Base-by-base conservation (phyloP, 2,888 invertebrate species). In the Agrotis exclamationis region DNA sequence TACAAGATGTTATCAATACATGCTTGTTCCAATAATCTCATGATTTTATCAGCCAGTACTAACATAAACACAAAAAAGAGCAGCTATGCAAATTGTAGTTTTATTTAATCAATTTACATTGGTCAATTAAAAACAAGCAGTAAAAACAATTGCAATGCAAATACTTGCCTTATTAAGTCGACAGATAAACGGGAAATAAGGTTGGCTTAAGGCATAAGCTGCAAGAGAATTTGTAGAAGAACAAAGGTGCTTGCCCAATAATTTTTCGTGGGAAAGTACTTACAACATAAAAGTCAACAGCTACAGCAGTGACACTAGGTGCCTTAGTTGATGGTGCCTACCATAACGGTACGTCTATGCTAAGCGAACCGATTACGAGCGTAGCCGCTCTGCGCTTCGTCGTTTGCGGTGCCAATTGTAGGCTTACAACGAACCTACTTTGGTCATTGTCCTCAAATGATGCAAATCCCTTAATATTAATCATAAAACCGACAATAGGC, bases 111-210 rank as follows among this genome's bases (percentile, higher is more conserved):
- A 85, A 85, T 87, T 83, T 83, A 76, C 84, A 87, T 83, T 74
- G 80, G 64, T 76, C 82, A 80, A 87, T 84, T 84, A 84, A 75
- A 80, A 83, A 84, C 83, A 84, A 86, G 81, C 82, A 82, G 74
- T 86, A 80, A 85, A 84, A 84, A 85, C 85, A 87, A 87, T 89
- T 86, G 85, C 79, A 71, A 89, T 89, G 88, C 88, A 89, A 89
- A 89, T 89, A 84, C 85, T 83, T 83, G 82, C 84, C 85, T 87
- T 88, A 86, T 87, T 86, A 88, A 87, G 84, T 83, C 84, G 80
- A 88, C 85, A 85, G 85, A 85, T 87, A 84, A 85, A 84, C 74
- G 73, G 79, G 75, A 77, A 74, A 74, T 53, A 76, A 58, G 62
- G 56, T 51, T 45, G 74, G 33, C 56, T 9, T 39, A 82, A 85